Base-by-base conservation (phyloP, 2,888 invertebrate genomes). In the Ornithoptera alexandrae region DNA sequence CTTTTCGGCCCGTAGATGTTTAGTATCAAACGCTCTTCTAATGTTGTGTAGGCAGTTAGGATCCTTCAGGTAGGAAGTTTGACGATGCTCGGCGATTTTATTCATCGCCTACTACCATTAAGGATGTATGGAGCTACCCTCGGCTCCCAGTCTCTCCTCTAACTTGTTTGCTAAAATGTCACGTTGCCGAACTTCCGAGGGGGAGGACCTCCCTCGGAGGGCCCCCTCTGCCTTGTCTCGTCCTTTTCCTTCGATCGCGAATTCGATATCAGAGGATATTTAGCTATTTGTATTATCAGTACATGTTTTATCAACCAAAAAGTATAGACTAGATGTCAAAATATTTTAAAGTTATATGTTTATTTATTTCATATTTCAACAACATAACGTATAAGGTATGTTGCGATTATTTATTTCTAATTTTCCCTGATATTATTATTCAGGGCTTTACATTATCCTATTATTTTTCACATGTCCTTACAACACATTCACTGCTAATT, bases 121-220 rank as follows among this genome's bases (percentile, higher is more conserved):
- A 78, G 76, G 77, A 71, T 76, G 76, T 77, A 78, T 79, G 79
- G 79, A 77, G 75, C 76, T 80, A 81, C 84, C 84, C 82, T 78
- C 80, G 79, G 77, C 82, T 76, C 79, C 81, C 78, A 77, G 79
- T 79, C 76, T 81, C 81, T 77, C 78, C 77, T 81, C 81, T 77
- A 78, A 82, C 84, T 87, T 88, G 86, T 89, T 89, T 88, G 86
- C 84, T 84, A 87, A 85, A 88, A 88, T 89, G 86, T 87, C 89
- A 88, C 88, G 87, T 87, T 83, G 81, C 78, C 74, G 76, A 78
- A 78, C 75, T 78, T 78, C 75, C 78, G 77, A 71, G 75, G 77
- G 76, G 78, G 76, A 71, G 75, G 77, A 75, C 73, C 73, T 72
- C 74, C 72, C 73, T 72, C 71, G 69, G 73, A 69, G 74, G 72